These are phyloP conservation scores for Philaethria dido DNA, from an alignment of 2,888 invertebrate species.

Conservation along the genomic window DNA sequence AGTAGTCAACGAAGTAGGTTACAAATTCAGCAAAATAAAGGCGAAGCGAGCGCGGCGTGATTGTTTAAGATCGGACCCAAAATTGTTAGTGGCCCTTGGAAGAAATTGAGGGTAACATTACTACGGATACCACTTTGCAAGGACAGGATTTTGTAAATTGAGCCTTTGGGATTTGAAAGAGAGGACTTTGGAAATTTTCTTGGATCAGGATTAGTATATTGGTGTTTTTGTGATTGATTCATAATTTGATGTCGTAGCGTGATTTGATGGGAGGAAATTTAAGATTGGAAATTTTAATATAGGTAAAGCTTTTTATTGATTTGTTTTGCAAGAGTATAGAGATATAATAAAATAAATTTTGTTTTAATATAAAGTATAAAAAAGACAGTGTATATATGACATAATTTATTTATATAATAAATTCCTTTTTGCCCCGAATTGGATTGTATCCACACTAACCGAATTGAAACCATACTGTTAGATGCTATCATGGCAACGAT, in stretches of 20 bases:
- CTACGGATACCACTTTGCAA: constrained; percentile 20
- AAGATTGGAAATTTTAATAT: too few species aligned
- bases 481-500: too few species aligned
- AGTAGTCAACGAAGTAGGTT: constrained; percentile 22
- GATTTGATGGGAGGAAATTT: too few species aligned
- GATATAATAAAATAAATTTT: too few species aligned
- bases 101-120: constrained; percentile 24
- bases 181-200: background rate
- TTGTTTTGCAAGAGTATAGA: too few species aligned
- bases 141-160: constrained; percentile 25
- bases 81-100: constrained; percentile 37
- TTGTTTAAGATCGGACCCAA: constrained; percentile 46
- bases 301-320: too few species aligned
- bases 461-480: too few species aligned
- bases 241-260: background rate
- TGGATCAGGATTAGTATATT: background rate
- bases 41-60: constrained; percentile 34
- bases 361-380: too few species aligned
- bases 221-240: background rate
- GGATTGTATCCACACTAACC: too few species aligned
- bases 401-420: too few species aligned
- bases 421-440: too few species aligned
- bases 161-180: constrained; percentile 23
- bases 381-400: too few species aligned
- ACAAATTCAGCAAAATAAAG: constrained; percentile 36